Base-by-base conservation (phyloP, 1,140 invertebrate species). In the Scaptomyza pallida region DNA sequence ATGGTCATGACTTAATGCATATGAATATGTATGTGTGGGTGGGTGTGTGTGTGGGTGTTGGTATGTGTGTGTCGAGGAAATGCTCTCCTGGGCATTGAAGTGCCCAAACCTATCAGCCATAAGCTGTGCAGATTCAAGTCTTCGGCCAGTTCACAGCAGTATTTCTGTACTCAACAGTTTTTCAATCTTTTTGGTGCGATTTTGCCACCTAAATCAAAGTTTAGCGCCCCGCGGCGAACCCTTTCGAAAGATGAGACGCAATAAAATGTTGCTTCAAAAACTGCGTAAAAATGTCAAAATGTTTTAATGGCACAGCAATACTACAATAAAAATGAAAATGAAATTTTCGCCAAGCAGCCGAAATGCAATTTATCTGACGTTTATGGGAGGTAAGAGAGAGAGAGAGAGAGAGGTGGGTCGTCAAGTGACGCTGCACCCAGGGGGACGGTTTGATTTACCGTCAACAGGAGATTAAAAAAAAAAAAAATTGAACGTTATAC, bases 381-480 rank as follows among this genome's bases (percentile, higher is more conserved):
- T n/a, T n/a, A n/a, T n/a, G n/a, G n/a, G n/a, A n/a, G n/a, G n/a
- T n/a, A n/a, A n/a, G n/a, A n/a, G n/a, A n/a, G n/a, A n/a, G n/a
- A n/a, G n/a, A n/a, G n/a, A n/a, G n/a, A n/a, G n/a, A n/a, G n/a
- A n/a, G 57, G 75, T 47, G 60, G 56, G 57, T 75, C 75, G 72
- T 70, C 82, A 88, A 78, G 67, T 82, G 74, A 59, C 67, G 74
- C 68, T 88, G 82, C 83, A 88, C 82, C 82, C 82, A 86, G 78
- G 78, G 82, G 83, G 78, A 89, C 83, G 63, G 83, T 89, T 88
- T 88, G 82, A 88, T 88, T 88, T 88, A 88, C 82, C 82, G 83
- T 88, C 82, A 88, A 82, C 82, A 82, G 82, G 82, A 88, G 82
- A 88, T 88, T 88, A 86, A 88, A 88, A 85, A 85, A 77, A 74